Percentiles rank a stretch among this genome's conserved stretches.
These are phyloP conservation scores for Spea multiplicata DNA, from an alignment of 2,113 vertebrate genomes.

Conservation along the genomic window DNA sequence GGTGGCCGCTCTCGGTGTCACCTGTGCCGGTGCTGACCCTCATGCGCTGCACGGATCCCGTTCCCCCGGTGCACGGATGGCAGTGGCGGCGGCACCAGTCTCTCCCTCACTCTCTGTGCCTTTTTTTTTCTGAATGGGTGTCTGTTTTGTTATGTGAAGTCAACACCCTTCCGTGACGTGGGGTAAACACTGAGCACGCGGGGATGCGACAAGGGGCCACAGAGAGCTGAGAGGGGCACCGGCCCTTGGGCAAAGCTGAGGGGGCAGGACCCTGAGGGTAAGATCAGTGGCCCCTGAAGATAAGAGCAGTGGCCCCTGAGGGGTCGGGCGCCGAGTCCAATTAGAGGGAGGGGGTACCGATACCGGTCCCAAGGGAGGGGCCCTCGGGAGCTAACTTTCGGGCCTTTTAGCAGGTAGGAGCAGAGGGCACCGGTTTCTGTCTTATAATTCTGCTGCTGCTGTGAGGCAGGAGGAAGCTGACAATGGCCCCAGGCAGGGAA, in stretches of 20 bases:
- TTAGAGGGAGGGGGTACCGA: no score
- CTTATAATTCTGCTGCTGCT: no score
- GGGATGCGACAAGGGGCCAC: no score
- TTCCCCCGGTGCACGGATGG: not conserved
- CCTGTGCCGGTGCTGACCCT: not conserved
- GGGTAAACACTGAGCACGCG: not conserved
- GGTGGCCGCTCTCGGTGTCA: constrained; percentile 44
- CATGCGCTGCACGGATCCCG: constrained; percentile 29
- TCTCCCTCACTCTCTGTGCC: not conserved
- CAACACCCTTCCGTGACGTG: constrained; percentile 33
- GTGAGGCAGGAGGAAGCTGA: no score
- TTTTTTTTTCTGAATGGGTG: constrained; percentile 6
- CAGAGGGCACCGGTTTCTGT: no score
- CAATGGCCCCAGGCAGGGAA: no score
- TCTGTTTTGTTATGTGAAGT: not conserved
- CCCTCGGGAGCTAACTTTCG: not conserved
- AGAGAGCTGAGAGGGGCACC: no score
- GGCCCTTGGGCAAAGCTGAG: no score
- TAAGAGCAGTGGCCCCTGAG: no score
- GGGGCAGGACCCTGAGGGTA: no score
- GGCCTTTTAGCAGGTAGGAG: not conserved
- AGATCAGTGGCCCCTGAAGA: no score
- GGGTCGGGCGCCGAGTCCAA: no score
- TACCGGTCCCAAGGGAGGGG: not conserved
- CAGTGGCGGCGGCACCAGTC: constrained; percentile 8